A percentile compares a stretch with the other conserved stretches of the same genome.
phyloP scores from a whole-genome alignment of 2,888 invertebrate genomes.

The Drosophila rellima region DNA sequence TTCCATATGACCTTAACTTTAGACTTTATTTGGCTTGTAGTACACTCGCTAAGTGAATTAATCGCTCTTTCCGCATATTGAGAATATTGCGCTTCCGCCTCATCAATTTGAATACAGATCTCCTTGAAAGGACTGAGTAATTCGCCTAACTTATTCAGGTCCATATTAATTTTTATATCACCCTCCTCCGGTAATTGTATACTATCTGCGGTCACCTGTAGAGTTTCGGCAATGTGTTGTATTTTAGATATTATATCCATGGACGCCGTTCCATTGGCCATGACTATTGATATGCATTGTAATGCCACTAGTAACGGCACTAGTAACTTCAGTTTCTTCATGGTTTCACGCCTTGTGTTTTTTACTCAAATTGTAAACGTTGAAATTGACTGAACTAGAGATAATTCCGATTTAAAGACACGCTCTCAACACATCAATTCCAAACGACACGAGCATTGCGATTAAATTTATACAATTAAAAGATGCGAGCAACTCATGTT shows the following conservation, averaged over 20 bases:
- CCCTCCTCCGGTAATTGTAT: neutral
- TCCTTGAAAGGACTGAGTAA: neutral
- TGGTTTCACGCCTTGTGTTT: neutral
- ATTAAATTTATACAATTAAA: neutral
- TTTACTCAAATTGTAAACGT: neutral
- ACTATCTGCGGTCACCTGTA: neutral
- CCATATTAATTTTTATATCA: neutral
- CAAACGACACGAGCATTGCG: neutral
- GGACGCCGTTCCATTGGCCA: neutral
- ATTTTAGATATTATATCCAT: neutral
- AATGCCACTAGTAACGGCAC: neutral
- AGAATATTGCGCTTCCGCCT: neutral
- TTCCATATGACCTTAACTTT: neutral
- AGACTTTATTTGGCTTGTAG: no score
- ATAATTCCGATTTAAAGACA: neutral
- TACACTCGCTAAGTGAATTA: no score
- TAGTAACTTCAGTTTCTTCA: neutral
- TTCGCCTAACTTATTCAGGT: neutral
- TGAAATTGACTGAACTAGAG: neutral
- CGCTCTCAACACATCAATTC: neutral
- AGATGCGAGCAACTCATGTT: neutral
- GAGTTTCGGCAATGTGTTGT: neutral
- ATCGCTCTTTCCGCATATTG: neutral
- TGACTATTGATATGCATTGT: neutral
- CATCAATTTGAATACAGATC: neutral